A percentile compares a stretch with the other conserved stretches of the same genome.
phyloP scores from a whole-genome alignment of 2,888 invertebrate genomes.

The Pristionchus mayeri region DNA sequence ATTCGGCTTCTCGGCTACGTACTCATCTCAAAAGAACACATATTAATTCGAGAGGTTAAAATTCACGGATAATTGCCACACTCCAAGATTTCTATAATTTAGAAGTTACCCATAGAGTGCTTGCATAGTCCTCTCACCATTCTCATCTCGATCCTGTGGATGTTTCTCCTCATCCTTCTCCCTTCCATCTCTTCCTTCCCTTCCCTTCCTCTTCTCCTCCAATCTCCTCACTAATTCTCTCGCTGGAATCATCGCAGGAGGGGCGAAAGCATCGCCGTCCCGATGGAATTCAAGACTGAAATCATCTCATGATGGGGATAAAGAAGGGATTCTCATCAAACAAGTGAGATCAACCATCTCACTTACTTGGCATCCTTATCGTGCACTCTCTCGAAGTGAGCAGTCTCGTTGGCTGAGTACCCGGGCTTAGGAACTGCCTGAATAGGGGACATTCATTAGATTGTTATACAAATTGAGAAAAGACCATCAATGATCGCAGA shows the following conservation, averaged over 20 bases:
- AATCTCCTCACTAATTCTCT: conserved; percentile 49
- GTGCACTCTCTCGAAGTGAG: conserved; percentile 64
- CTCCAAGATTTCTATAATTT: neutral
- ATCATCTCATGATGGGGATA: neutral
- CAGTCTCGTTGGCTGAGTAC: conserved; percentile 67
- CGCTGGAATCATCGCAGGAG: conserved; percentile 34
- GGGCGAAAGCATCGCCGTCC: conserved; percentile 2
- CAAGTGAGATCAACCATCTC: neutral
- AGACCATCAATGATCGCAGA: neutral
- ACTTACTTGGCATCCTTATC: conserved; percentile 54
- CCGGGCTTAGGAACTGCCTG: conserved; percentile 61
- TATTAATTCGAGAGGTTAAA: neutral
- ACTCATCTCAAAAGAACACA: conserved; percentile 56
- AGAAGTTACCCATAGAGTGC: too few species aligned
- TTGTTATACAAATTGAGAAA: neutral
- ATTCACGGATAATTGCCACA: neutral
- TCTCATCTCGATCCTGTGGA: conserved; percentile 46
- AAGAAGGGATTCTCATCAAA: neutral
- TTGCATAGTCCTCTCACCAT: conserved; percentile 40
- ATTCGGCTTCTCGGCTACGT: conserved; percentile 65
- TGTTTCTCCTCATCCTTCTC: conserved; percentile 49
- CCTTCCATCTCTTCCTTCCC: conserved; percentile 22
- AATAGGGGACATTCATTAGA: conserved; percentile 22
- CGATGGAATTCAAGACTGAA: conserved; percentile 35
- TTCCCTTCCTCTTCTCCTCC: neutral